Evolutionary conservation across 2,113 vertebrate genomes (phyloP).

Genomic region (Condylura cristata): DNA sequence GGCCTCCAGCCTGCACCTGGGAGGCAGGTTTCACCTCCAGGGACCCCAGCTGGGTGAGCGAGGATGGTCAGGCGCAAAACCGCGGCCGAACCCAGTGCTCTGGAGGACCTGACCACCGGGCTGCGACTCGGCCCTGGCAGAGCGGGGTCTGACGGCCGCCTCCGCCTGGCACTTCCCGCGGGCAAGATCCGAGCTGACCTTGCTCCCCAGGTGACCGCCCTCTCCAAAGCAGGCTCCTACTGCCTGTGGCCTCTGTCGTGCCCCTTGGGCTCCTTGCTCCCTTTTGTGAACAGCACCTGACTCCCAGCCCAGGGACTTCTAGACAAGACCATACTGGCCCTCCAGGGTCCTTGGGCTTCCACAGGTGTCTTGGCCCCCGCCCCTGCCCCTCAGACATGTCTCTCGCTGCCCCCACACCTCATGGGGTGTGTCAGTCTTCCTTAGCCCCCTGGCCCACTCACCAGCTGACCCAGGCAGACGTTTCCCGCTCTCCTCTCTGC

Average conservation of each 20-base stretch:
- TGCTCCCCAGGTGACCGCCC: neutral
- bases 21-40: fast-evolving
- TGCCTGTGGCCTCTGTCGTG: neutral
- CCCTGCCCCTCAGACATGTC: neutral
- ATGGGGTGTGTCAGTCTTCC: neutral
- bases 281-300: neutral
- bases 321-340: neutral
- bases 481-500: neutral
- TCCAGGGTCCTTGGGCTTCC: neutral
- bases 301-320: neutral
- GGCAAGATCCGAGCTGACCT: neutral
- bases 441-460: neutral
- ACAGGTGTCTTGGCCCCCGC: fast-evolving
- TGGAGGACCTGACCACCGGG: fast-evolving
- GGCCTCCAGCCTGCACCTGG: neutral
- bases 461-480: fast-evolving
- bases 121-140: no score
- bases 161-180: neutral
- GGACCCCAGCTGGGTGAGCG: neutral
- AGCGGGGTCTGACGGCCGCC: fast-evolving
- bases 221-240: neutral
- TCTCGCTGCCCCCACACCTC: neutral
- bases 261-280: neutral
- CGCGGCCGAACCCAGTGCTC: no score
- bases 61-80: neutral